Base-by-base conservation (phyloP, 2,113 vertebrate genomes). In the Ammospiza nelsoni region DNA sequence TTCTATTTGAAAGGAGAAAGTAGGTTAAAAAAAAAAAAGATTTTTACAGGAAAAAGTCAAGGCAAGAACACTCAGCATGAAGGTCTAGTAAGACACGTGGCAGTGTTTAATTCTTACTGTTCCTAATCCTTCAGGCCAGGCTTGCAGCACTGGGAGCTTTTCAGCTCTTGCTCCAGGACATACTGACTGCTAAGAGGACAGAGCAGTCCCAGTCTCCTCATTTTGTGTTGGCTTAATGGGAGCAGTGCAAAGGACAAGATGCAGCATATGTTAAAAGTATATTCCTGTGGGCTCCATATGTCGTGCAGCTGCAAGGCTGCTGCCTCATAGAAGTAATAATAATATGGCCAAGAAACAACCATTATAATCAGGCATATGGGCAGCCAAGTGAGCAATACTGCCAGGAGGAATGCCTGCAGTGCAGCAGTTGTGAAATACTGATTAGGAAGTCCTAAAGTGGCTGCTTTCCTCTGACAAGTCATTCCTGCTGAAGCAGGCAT, bases 401-500 rank as follows among this genome's bases (percentile, higher is more conserved):
- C 82, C 87, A 86, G 75, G 39, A 84, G 87, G 57, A 90, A 83
- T 73, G 75, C 59, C 89, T 91, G 68, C 58, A 46, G 80, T 69
- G 71, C 62, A 87, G 71, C 81, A 83, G 54, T 89, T 82, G 89
- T 67, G 78, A 91, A 95, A 90, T 62, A 35, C 67, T 71, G 68
- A 85, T 85, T 91, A 62, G 83, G 61, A 92, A 80, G 74, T 71
- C 63, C 78, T 77, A 14, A 92, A 79, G 75, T 59, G 67, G 67
- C 59, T 87, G 78, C 46, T 94, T 90, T 62, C 39, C 84, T 63
- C 81, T 49, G 54, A 69, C 41, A 1, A 89, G 87, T 44, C 16
- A 12, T 88, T 96, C 90, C 79, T 95, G 78, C 88, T 90, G 65
- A 80, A 88, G 57, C 75, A 71, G 51, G 57, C 72, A 51, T 51